Evolutionary conservation across 2,797 vertebrate species (phyloP), one percentile per base, ranked within the genome.

Genomic region (Darevskia nairensis): DNA sequence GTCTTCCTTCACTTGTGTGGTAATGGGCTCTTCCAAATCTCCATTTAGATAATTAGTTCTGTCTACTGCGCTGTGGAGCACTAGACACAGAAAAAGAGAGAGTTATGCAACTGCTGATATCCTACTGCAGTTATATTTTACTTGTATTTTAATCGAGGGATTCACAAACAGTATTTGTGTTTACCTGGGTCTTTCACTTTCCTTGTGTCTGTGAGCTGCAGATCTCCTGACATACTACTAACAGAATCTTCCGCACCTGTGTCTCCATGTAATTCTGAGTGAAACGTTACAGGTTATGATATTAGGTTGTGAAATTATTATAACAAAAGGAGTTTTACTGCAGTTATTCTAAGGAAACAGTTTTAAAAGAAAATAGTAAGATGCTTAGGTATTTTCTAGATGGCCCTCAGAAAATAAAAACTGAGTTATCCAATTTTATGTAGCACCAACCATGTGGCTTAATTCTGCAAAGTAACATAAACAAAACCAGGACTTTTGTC

Each of bases 171-270:
- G 59, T 3, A 82, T 44, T 88, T 15, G 21, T 23, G 35, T 87
- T 96, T 95, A 96, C 94, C 95, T 96, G 89, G 86, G 50, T 92
- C 82, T 89, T 93, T 89, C 91, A 90, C 86, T 94, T 94, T 94
- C 91, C 94, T 95, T 92, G 1, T 86, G 76, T 93, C 88, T 92
- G 90, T 92, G 89, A 90, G 46, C 80, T 1, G 90, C 74, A 89
- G 91, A 39, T 96, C 92, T 95, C 93, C 92, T 87, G 96, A 93
- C 8, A 84, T 80, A 80, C 87, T 93, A 84, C 91, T 95, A 80
- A 91, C 27, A 84, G 92, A 93, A 25, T 95, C 94, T 61, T 95
- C 95, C 95, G 96, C 91, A 89, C 85, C 91, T 85, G 79, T 83
- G 80, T 95, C 94, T 93, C 75, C 90, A 93, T 90, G 93, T 86